phyloP scores from a whole-genome alignment of 2,888 invertebrate genomes.

The Monopis laevigella region DNA sequence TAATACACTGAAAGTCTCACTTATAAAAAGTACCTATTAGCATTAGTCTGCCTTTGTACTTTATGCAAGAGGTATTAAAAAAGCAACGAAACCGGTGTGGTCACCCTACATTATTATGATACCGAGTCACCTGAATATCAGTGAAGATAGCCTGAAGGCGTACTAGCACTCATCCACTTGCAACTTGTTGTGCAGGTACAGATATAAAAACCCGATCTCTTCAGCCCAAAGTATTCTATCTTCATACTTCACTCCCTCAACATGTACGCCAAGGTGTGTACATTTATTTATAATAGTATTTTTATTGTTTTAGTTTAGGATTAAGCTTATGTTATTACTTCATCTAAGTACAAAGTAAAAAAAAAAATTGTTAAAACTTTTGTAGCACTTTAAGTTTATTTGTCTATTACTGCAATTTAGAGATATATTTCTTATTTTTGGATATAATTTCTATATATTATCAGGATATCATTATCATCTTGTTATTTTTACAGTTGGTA shows the following conservation, averaged over 20 bases:
- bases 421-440: neutral
- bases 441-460: neutral
- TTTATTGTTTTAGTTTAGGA: too few relatives aligned
- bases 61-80: too few relatives aligned
- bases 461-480: neutral
- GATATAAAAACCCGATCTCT: neutral
- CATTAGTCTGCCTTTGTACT: too few relatives aligned
- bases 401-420: too few relatives aligned
- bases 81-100: neutral
- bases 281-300: neutral
- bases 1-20: too few relatives aligned
- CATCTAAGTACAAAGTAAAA: too few relatives aligned
- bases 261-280: conserved; percentile 47
- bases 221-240: conserved; percentile 36
- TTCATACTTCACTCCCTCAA: conserved; percentile 35
- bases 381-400: too few relatives aligned
- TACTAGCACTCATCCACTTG: neutral
- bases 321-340: too few relatives aligned
- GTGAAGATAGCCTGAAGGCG: neutral
- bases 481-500: conserved; percentile 45
- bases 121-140: neutral
- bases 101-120: neutral
- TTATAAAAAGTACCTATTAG: too few relatives aligned
- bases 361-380: too few relatives aligned
- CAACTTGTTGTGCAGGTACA: neutral